These are phyloP conservation scores for Liparis tanakae DNA, from an alignment of 2,797 vertebrate genomes.

Conservation along the genomic window DNA sequence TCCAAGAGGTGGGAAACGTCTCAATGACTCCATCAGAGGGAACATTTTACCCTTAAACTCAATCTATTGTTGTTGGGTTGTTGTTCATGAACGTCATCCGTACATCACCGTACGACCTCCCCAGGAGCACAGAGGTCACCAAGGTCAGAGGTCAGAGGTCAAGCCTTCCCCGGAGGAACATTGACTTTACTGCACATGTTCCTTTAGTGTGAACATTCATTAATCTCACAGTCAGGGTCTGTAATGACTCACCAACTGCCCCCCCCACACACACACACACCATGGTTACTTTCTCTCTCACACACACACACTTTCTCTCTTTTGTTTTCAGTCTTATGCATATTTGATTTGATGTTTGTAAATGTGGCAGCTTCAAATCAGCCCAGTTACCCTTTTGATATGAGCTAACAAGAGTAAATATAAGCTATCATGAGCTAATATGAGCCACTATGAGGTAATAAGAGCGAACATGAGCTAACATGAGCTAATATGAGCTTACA, in stretches of 20 bases:
- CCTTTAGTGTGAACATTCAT: not conserved
- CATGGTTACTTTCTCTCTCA: too few species aligned
- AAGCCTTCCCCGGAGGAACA: slow-evolving; percentile 7
- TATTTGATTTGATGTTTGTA: too few species aligned
- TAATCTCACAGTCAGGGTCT: slow-evolving; percentile 1
- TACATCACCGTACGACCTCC: slow-evolving; percentile 47
- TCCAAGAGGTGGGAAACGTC: slow-evolving; percentile 55
- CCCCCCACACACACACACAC: too few species aligned
- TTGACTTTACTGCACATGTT: slow-evolving; percentile 28
- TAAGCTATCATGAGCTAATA: too few species aligned
- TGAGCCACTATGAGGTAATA: too few species aligned
- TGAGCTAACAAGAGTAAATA: too few species aligned
- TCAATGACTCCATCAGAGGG: slow-evolving; percentile 41
- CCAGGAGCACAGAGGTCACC: not conserved
- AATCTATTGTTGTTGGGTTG: slow-evolving; percentile 48
- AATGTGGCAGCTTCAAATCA: too few species aligned
- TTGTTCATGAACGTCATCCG: not conserved
- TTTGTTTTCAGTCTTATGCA: too few species aligned
- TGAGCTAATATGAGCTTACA: too few species aligned
- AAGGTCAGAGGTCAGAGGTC: not conserved
- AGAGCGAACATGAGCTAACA: too few species aligned
- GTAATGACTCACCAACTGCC: not conserved
- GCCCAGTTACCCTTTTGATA: too few species aligned
- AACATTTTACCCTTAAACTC: slow-evolving; percentile 33
- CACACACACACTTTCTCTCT: too few species aligned